These are phyloP conservation scores for Choreutis nemorana DNA, from an alignment of 2,888 invertebrate species.

Conservation along the genomic window DNA sequence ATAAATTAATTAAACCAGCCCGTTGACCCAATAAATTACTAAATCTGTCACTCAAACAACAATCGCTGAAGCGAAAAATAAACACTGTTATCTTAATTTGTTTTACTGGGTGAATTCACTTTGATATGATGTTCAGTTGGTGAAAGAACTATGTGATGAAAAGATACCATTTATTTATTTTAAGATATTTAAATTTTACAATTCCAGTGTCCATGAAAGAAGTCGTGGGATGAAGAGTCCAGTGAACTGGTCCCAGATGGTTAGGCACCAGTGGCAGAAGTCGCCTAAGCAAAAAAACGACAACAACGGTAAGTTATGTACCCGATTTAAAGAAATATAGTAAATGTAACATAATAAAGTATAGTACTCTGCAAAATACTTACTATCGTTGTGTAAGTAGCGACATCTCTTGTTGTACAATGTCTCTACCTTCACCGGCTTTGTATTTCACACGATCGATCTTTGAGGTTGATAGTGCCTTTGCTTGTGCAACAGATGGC, in stretches of 20 bases:
- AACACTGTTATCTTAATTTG: slow-evolving; percentile 40
- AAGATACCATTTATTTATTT: slow-evolving; percentile 4
- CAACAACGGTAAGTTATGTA: slow-evolving; percentile 34
- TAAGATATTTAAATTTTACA: too few relatives aligned
- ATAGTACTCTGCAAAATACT: too few relatives aligned
- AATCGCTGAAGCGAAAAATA: slow-evolving; percentile 35
- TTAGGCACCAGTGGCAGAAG: slow-evolving; percentile 69
- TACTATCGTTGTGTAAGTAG: neutral
- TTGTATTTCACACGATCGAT: too few relatives aligned
- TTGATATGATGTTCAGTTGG: too few relatives aligned
- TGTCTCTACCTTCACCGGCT: too few relatives aligned
- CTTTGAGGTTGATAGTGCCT: too few relatives aligned
- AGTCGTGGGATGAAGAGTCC: slow-evolving; percentile 61
- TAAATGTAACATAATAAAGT: too few relatives aligned
- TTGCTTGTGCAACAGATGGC: too few relatives aligned
- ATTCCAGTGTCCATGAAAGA: slow-evolving; percentile 63
- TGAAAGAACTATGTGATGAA: neutral
- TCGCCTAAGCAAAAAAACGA: slow-evolving; percentile 43
- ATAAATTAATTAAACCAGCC: too few relatives aligned
- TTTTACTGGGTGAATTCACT: slow-evolving; percentile 1
- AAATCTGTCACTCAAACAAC: slow-evolving; percentile 14
- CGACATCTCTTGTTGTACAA: neutral
- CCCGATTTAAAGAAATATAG: neutral
- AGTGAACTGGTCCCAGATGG: slow-evolving; percentile 70
- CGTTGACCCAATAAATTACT: too few relatives aligned